Conservation (phyloP, 2,888 invertebrate species). For the Agelastica alni region DNA sequence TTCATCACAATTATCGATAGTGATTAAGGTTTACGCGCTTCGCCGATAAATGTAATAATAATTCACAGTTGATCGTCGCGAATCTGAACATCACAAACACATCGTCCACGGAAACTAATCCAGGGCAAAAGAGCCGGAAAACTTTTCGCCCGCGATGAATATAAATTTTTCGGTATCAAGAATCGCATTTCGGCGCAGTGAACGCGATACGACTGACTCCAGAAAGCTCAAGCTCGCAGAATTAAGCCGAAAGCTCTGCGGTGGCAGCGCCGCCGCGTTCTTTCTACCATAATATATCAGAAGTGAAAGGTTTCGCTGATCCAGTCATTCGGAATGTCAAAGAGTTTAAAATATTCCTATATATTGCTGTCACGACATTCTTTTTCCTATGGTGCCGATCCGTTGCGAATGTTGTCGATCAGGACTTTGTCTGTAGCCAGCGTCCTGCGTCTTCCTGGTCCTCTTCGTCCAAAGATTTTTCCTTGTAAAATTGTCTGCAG, state of each 20-base stretch:
- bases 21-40: no score
- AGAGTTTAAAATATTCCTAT: slow-evolving; percentile 27
- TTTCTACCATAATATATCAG: slow-evolving; percentile 50
- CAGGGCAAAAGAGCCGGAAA: slow-evolving; percentile 3
- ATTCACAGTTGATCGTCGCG: neutral
- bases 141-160: slow-evolving; percentile 6
- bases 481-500: no score
- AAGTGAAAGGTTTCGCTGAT: slow-evolving; percentile 46
- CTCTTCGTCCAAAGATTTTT: no score
- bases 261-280: slow-evolving; percentile 46
- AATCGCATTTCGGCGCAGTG: slow-evolving; percentile 5
- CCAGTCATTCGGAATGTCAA: slow-evolving; percentile 52
- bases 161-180: slow-evolving; percentile 2
- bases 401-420: no score
- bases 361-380: no score
- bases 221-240: slow-evolving; percentile 34
- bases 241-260: slow-evolving; percentile 28
- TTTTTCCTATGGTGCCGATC: no score
- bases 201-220: slow-evolving; percentile 36
- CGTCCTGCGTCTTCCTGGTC: no score
- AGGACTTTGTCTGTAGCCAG: no score
- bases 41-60: no score
- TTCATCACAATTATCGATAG: no score
- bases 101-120: neutral
- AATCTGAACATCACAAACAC: neutral